Conservation (phyloP, 1,140 invertebrate genomes). For the Halictus rubicundus region DNA sequence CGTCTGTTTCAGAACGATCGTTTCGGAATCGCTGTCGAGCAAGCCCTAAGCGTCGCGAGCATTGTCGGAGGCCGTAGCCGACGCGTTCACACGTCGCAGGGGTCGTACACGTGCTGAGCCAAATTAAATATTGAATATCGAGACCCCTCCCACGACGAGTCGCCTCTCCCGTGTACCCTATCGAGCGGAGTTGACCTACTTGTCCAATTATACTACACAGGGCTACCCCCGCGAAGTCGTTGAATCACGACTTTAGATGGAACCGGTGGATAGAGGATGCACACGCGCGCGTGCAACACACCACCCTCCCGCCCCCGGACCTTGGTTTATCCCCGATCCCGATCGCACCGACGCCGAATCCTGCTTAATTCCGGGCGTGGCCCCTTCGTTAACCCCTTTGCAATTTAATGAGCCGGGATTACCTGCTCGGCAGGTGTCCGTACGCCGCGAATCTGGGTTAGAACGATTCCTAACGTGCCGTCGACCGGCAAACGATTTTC, state of each 20-base stretch:
- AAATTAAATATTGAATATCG: conserved; percentile 74
- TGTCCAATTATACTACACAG: conserved; percentile 56
- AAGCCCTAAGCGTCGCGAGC: background rate
- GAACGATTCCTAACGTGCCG: too few relatives aligned
- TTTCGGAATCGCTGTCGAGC: background rate
- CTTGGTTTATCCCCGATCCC: background rate
- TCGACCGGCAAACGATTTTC: too few relatives aligned
- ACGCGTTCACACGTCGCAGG: conserved; percentile 12
- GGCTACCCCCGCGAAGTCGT: conserved; percentile 21
- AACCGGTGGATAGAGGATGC: background rate
- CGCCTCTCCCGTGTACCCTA: conserved; percentile 6
- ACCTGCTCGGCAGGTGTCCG: too few relatives aligned
- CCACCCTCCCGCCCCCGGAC: too few relatives aligned
- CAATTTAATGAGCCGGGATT: too few relatives aligned
- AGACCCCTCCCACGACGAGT: conserved; percentile 34
- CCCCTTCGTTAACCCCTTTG: background rate
- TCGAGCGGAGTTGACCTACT: conserved; percentile 62
- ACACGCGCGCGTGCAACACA: background rate
- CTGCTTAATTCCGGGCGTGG: background rate
- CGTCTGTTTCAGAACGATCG: background rate
- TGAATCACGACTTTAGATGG: conserved; percentile 40
- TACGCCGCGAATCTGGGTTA: too few relatives aligned
- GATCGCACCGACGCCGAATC: background rate
- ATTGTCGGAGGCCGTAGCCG: background rate
- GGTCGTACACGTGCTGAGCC: conserved; percentile 35